Evolutionary conservation across 2,113 vertebrate genomes (phyloP), one percentile per base, ranked within the genome.

Genomic region (Spermophilus dauricus): DNA sequence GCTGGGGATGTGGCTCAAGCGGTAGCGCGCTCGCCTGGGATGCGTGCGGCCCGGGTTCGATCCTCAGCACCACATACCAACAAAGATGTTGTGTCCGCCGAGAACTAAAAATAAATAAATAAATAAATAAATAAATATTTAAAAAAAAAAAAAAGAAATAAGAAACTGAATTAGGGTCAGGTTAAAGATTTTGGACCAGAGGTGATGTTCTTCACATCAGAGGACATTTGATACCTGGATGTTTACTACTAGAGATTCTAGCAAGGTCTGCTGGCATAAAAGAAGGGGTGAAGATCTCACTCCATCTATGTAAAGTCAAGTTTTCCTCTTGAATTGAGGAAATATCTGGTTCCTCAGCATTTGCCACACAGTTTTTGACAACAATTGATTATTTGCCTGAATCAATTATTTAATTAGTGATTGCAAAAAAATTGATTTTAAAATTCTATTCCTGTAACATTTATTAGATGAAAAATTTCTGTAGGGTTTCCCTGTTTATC

Each of bases 351-450:
- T 85, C 80, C 75, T 75, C 20, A 10, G 65, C 12, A 51, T 63
- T 51, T 83, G 75, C 51, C 48, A 73, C 4, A 53, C 0, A 32
- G 76, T 81, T 73, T 95, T 96, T 87, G 37, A 88, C 37, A 93
- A 80, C 28, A 91, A 76, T 63, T 83, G 73, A 63, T 78, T 42
- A 56, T 53, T 78, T 84, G 77, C 20, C 67, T 95, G 51, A 72
- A 53, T 91, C 45, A 76, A 48, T 87, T 39, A 95, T 96, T 96
- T 91, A 81, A 56, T 92, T 89, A 89, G 37, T 93, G 42, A 58
- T 56, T 92, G 13, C 37, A 93, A 75, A 96, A 92, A 58, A 6
- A 13, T 32, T 93, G 70, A 70, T 39, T 95, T 97, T 90, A 51
- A 85, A 94, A 75, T 73, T 61, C 39, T 83, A 75, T 75, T 89